Percentiles rank a stretch among this genome's conserved stretches.
phyloP scores from a whole-genome alignment of 2,113 vertebrate species.

The Malurus alboscapulatus region DNA sequence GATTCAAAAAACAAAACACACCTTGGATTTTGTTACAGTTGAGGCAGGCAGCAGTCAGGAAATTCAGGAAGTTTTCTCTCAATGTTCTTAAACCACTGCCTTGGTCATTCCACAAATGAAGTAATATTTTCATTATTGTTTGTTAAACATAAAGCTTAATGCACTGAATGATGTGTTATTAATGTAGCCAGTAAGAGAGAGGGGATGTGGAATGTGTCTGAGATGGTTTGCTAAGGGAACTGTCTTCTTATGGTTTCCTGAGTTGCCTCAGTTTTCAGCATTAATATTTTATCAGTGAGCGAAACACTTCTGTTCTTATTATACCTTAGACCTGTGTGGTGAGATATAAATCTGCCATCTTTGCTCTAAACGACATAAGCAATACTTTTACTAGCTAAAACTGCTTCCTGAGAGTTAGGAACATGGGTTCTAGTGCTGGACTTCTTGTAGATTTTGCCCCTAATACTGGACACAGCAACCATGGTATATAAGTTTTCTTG shows the following conservation, averaged over 20 bases:
- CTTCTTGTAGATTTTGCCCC: background rate
- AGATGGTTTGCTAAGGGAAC: background rate
- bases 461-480: background rate
- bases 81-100: background rate
- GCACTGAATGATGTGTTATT: background rate
- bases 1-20: background rate
- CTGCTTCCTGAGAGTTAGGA: background rate
- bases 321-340: background rate
- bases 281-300: constrained; percentile 18
- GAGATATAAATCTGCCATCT: background rate
- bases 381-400: background rate
- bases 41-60: background rate
- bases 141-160: background rate
- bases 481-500: background rate
- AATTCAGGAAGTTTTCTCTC: background rate
- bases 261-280: background rate
- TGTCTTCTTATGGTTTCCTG: background rate
- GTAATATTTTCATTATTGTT: background rate
- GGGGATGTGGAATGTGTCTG: background rate
- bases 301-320: background rate
- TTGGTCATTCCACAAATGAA: background rate
- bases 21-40: background rate
- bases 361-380: background rate
- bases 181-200: background rate
- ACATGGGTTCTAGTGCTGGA: background rate